These are phyloP conservation scores for Danaus melanippus DNA, from an alignment of 1,140 invertebrate species.

Conservation along the genomic window DNA sequence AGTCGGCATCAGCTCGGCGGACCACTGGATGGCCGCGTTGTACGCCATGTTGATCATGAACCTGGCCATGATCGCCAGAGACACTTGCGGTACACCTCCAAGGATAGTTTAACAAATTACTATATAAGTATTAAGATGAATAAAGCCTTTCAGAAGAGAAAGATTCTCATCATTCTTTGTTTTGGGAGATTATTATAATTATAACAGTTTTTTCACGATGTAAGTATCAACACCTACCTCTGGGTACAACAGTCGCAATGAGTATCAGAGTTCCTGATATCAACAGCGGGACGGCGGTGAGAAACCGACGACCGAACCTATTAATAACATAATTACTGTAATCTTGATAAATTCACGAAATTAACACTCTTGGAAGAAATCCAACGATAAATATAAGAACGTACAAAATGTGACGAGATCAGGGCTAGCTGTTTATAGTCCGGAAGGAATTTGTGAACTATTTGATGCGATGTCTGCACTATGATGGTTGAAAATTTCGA, in stretches of 20 bases:
- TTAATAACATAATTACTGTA: constrained; percentile 1
- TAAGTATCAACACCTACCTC: constrained; percentile 29
- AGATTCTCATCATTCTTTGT: too few relatives aligned
- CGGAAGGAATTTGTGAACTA: too few relatives aligned
- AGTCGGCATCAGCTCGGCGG: constrained; percentile 72
- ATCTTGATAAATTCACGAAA: constrained; percentile 23
- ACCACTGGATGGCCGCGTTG: constrained; percentile 59
- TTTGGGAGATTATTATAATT: too few relatives aligned
- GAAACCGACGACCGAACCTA: constrained; percentile 50
- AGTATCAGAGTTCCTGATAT: constrained; percentile 38
- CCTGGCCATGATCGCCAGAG: constrained; percentile 48
- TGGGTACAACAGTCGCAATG: constrained; percentile 45
- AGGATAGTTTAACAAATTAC: neutral
- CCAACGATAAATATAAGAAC: too few relatives aligned
- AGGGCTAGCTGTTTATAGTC: too few relatives aligned
- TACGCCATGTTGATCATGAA: constrained; percentile 63
- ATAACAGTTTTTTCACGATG: too few relatives aligned
- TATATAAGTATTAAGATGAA: too few relatives aligned
- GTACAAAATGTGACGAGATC: too few relatives aligned
- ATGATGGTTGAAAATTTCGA: too few relatives aligned
- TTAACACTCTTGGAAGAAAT: constrained; percentile 29
- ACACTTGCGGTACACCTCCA: constrained; percentile 45
- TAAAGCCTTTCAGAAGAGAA: too few relatives aligned
- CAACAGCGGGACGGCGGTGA: constrained; percentile 41
- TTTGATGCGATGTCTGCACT: too few relatives aligned